Evolutionary conservation across 1,140 invertebrate species (phyloP), one percentile per base, ranked within the genome.

Genomic region (Sycophila sp.): DNA sequence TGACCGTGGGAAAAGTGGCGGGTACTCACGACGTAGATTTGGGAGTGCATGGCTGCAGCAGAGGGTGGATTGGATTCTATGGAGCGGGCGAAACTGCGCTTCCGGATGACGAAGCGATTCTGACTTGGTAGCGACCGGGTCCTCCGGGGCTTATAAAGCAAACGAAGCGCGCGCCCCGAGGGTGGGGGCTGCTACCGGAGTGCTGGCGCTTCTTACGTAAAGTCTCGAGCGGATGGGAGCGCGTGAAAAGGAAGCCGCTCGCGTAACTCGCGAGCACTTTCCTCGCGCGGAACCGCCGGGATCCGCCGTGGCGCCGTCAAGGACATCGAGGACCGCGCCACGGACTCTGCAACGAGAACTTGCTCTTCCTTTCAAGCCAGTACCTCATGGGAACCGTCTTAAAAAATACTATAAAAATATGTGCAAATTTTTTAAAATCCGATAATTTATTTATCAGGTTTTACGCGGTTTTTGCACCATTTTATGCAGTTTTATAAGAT

Each of bases 81-180:
- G 55, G 32, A 22, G 8, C 4, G 7, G 2, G 5, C 10, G 17
- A 6, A 17, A 22, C 2, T 59, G 19, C 65, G 73, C 75, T 78
- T 64, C 13, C 75, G 76, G 77, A 70, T 63, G 78, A 65, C 71
- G 77, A 79, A 69, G 79, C 80, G 77, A 75, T 79, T 83, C 79
- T 83, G 81, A 59, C 69, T 81, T 78, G 73, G 26, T 15, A 70
- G 55, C 38, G 65, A 75, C 73, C 72, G 71, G 71, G 75, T 71
- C 75, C 76, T 77, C n/a, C n/a, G n/a, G 79, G 75, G 78, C 78
- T 83, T 83, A 83, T 83, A 83, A 83, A 83, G 82, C 76, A 83
- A 82, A 79, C 77, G 75, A 75, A 77, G 76, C 75, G 76, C 68
- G 72, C 53, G 59, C 67, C 74, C 70, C 69, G 73, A 72, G 76